Evolutionary conservation across 2,888 invertebrate species (phyloP).

Genomic region (Heliconius aoede): DNA sequence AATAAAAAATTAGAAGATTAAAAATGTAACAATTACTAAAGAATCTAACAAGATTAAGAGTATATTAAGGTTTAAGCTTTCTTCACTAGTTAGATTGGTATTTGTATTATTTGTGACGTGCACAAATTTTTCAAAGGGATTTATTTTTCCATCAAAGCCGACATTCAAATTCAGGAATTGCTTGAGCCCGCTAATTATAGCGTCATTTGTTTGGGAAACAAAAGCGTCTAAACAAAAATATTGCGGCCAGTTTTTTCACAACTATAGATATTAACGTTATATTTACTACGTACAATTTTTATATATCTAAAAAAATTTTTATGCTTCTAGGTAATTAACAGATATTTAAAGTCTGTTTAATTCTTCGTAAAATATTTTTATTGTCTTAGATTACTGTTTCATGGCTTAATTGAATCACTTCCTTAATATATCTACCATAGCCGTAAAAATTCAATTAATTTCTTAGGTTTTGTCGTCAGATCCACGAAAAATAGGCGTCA

Average conservation of each 20-base stretch:
- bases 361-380: too few species aligned
- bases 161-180: conserved; percentile 20
- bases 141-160: conserved; percentile 16
- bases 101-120: conserved; percentile 33
- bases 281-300: neutral
- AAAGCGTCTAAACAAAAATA: conserved; percentile 12
- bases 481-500: neutral
- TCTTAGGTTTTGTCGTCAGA: neutral
- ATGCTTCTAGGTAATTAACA: too few species aligned
- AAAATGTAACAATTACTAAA: too few species aligned
- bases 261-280: neutral
- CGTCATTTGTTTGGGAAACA: conserved; percentile 3
- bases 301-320: too few species aligned
- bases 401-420: too few species aligned
- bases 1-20: too few species aligned
- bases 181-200: conserved; percentile 18
- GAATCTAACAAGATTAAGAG: too few species aligned
- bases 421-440: neutral
- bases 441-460: too few species aligned
- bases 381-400: too few species aligned
- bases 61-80: neutral
- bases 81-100: conserved; percentile 4
- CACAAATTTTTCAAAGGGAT: conserved; percentile 27
- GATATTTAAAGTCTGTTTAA: too few species aligned
- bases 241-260: neutral